These are phyloP conservation scores for Atractosteus spatula DNA, from an alignment of 2,113 vertebrate genomes.

Conservation along the genomic window DNA sequence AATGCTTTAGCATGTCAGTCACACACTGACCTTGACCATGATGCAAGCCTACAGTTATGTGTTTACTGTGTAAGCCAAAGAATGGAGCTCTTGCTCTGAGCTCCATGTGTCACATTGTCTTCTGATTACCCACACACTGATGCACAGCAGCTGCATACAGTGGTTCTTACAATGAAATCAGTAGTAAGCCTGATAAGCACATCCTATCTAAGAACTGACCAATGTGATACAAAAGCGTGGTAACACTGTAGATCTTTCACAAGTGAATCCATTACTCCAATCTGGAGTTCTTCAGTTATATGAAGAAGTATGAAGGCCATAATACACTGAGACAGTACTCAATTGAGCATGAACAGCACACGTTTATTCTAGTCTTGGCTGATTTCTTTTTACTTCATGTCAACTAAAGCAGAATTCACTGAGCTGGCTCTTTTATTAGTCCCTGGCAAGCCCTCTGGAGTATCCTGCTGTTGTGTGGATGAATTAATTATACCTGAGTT, in stretches of 20 bases:
- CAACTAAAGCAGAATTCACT: conserved; percentile 15
- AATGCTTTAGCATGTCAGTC: conserved; percentile 31
- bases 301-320: conserved; percentile 22
- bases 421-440: conserved; percentile 27
- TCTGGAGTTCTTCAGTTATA: neutral
- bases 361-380: conserved; percentile 25
- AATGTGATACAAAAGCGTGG: neutral
- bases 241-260: neutral
- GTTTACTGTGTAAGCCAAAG: conserved; percentile 21
- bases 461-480: conserved; percentile 31
- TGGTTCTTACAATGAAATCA: neutral
- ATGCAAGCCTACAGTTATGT: conserved; percentile 15
- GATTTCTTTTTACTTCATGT: conserved; percentile 27
- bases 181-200: neutral
- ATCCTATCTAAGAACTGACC: neutral
- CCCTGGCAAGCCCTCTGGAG: conserved; percentile 29
- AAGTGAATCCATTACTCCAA: conserved; percentile 1
- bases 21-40: conserved; percentile 50
- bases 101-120: conserved; percentile 23
- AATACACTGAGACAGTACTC: conserved; percentile 21
- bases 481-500: conserved; percentile 48
- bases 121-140: conserved; percentile 48
- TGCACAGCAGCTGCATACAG: conserved; percentile 48
- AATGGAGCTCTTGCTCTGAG: conserved; percentile 23
- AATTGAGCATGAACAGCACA: conserved; percentile 25